Conservation (phyloP, 2,797 vertebrate species). For the Thalassophryne amazonica region DNA sequence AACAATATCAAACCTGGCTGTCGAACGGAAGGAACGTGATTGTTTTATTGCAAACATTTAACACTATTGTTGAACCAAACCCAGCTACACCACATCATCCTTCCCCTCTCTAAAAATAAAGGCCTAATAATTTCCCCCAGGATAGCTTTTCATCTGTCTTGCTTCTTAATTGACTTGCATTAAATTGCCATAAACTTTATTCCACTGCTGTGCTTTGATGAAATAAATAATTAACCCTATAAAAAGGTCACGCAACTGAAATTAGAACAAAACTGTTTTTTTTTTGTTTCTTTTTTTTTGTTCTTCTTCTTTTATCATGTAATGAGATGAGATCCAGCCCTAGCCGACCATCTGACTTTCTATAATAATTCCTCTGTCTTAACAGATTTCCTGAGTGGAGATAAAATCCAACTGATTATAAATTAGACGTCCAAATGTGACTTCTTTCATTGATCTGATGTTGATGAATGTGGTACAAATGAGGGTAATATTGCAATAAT, state of each 20-base stretch:
- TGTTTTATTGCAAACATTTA: conserved; percentile 62
- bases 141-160: conserved; percentile 72
- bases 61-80: conserved; percentile 45
- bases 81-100: conserved; percentile 48
- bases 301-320: conserved; percentile 26
- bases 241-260: conserved; percentile 72
- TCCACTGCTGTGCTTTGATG: conserved; percentile 60
- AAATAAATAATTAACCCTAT: conserved; percentile 78
- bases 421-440: conserved; percentile 27
- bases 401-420: conserved; percentile 59
- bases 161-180: conserved; percentile 75
- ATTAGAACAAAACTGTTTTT: no score
- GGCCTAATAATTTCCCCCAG: conserved; percentile 75
- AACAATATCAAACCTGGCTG: conserved; percentile 55
- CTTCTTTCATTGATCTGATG: conserved; percentile 32
- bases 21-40: conserved; percentile 37
- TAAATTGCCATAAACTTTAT: conserved; percentile 75
- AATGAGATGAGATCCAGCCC: conserved; percentile 51
- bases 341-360: conserved; percentile 42
- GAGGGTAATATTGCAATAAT: conserved; percentile 47
- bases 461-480: conserved; percentile 33
- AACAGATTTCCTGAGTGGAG: conserved; percentile 21
- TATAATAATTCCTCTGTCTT: conserved; percentile 53
- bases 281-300: conserved; percentile 40
- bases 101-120: conserved; percentile 73